phyloP scores from a whole-genome alignment of 2,113 vertebrate species.

The Bubalus kerabau region DNA sequence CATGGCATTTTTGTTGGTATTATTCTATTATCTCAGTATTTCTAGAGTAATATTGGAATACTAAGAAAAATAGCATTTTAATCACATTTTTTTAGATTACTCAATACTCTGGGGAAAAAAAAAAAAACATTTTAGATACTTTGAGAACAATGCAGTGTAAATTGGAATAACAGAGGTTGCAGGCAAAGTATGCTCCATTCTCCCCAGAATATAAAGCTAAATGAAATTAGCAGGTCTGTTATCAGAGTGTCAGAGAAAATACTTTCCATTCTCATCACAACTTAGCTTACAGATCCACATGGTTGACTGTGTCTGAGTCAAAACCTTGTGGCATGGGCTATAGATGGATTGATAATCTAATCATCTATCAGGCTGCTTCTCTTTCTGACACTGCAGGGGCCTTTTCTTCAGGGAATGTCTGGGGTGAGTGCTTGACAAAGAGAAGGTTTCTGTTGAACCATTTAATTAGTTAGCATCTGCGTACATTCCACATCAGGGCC shows the following conservation, averaged over 20 bases:
- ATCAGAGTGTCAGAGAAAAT: constrained; percentile 19
- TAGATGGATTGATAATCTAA: neutral
- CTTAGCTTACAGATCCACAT: neutral
- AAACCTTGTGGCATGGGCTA: neutral
- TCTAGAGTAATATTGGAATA: neutral
- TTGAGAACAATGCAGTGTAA: neutral
- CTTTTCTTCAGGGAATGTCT: neutral
- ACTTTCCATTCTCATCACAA: constrained; percentile 24
- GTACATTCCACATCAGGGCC: neutral
- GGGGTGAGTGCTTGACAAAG: neutral
- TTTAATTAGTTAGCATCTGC: constrained; percentile 21
- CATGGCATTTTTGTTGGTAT: neutral
- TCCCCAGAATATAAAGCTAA: constrained; percentile 1
- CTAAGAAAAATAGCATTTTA: neutral
- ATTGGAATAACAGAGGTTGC: neutral
- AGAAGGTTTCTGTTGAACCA: neutral
- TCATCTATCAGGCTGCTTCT: neutral
- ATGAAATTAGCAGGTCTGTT: constrained; percentile 43
- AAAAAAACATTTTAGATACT: neutral
- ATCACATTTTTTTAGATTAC: constrained; percentile 15
- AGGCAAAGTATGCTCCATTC: neutral
- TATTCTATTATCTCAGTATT: constrained; percentile 1
- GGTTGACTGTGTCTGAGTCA: neutral
- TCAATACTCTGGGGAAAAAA: neutral
- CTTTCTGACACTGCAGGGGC: neutral